Conservation (phyloP, 2,888 invertebrate species). For the Metellina segmentata region DNA sequence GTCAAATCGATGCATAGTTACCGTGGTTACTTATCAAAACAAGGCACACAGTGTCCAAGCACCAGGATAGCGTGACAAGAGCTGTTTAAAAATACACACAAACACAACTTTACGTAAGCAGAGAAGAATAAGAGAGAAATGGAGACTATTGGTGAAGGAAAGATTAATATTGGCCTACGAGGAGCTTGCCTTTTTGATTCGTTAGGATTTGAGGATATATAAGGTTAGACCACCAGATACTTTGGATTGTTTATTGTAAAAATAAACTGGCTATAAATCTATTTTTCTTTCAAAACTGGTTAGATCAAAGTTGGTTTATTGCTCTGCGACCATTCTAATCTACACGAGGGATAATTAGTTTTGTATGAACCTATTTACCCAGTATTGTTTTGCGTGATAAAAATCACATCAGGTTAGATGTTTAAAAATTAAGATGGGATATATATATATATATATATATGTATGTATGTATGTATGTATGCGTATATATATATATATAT, state of each 20-base stretch:
- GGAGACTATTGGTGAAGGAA: not conserved
- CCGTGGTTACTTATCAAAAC: slow-evolving; percentile 53
- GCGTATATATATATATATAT: too few relatives aligned
- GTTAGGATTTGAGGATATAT: not conserved
- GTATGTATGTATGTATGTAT: too few relatives aligned
- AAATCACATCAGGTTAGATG: too few relatives aligned
- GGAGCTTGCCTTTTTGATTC: not conserved
- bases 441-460: too few relatives aligned
- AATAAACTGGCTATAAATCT: not conserved
- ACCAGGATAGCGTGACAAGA: slow-evolving; percentile 38
- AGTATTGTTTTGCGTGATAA: too few relatives aligned
- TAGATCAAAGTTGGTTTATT: not conserved
- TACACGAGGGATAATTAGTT: not conserved
- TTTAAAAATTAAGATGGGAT: too few relatives aligned
- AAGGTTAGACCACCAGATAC: not conserved
- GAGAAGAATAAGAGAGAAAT: not conserved
- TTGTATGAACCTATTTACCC: too few relatives aligned
- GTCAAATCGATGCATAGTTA: slow-evolving; percentile 46
- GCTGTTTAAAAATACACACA: slow-evolving; percentile 30
- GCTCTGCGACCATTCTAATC: too few relatives aligned
- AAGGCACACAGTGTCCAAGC: slow-evolving; percentile 27
- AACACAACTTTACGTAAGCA: slow-evolving; percentile 32
- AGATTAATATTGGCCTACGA: not conserved
- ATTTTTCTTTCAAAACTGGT: not conserved
- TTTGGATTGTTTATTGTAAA: not conserved